Evolutionary conservation across 2,797 vertebrate genomes (phyloP).

Genomic region (Gastrophryne carolinensis): DNA sequence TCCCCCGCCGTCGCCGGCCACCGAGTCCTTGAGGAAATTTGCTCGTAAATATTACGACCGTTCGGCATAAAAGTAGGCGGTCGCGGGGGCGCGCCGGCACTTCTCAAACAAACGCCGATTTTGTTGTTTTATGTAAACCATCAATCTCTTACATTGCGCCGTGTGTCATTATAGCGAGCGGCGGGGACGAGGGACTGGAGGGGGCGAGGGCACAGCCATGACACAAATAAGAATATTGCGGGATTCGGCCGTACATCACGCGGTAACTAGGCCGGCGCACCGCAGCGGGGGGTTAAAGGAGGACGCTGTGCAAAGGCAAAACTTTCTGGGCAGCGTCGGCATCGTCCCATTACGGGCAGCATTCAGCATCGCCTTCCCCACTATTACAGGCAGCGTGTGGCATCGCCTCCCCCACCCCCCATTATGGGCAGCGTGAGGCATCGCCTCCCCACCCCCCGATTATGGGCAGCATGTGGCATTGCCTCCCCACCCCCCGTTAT

Average conservation of each 20-base stretch:
- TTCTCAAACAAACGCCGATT: slow-evolving; percentile 6
- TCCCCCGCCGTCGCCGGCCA: not conserved
- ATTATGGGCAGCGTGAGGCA: too few species aligned
- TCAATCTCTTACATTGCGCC: slow-evolving; percentile 28
- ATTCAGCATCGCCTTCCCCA: too few species aligned
- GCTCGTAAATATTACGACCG: slow-evolving; percentile 42
- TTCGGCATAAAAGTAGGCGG: slow-evolving; percentile 41
- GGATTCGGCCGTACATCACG: not conserved
- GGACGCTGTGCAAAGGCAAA: too few species aligned
- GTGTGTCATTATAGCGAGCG: slow-evolving; percentile 20
- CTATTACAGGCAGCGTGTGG: too few species aligned
- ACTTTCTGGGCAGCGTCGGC: too few species aligned
- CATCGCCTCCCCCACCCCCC: too few species aligned
- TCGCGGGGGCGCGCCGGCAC: not conserved
- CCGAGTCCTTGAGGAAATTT: slow-evolving; percentile 44
- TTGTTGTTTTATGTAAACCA: slow-evolving; percentile 40
- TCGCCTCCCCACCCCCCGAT: too few species aligned
- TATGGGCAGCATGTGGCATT: too few species aligned
- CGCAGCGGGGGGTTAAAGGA: too few species aligned
- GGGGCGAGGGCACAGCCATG: not conserved
- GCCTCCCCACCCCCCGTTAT: too few species aligned
- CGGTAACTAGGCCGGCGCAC: not conserved
- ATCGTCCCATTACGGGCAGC: too few species aligned
- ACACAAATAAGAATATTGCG: slow-evolving; percentile 1
- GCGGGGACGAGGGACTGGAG: not conserved